Evolutionary conservation across 92 coral and sea anemone species (phyloP).

Genomic region (Isaurus tuberculatus): DNA sequence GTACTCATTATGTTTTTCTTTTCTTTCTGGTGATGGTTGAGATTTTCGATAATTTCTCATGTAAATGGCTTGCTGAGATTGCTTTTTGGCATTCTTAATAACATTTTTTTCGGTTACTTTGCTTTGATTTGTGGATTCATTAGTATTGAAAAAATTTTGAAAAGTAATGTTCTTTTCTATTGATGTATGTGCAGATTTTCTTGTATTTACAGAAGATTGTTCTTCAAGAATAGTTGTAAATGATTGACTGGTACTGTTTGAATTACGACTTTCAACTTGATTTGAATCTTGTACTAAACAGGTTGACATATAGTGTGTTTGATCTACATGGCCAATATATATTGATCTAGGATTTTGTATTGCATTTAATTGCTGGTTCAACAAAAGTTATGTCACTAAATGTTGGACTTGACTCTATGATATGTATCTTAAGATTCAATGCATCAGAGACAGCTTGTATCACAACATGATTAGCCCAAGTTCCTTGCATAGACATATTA

Average conservation of each 20-base stretch:
- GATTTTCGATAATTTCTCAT: slow-evolving; percentile 33
- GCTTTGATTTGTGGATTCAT: slow-evolving; percentile 26
- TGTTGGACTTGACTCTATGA: slow-evolving; percentile 42
- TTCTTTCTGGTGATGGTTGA: slow-evolving; percentile 26
- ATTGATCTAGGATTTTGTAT: slow-evolving; percentile 33
- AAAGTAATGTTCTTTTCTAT: slow-evolving; percentile 43
- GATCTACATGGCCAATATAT: slow-evolving; percentile 63
- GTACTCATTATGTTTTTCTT: slow-evolving; percentile 47
- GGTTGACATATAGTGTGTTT: slow-evolving; percentile 64
- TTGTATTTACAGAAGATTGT: slow-evolving; percentile 4
- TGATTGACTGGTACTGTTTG: background rate
- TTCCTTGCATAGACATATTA: slow-evolving; percentile 41
- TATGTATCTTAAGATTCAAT: slow-evolving; percentile 46
- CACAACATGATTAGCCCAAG: slow-evolving; percentile 39
- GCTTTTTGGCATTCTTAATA: slow-evolving; percentile 24
- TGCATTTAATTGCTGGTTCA: slow-evolving; percentile 36
- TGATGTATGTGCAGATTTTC: slow-evolving; percentile 14
- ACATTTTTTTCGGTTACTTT: slow-evolving; percentile 13
- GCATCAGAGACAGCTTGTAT: slow-evolving; percentile 62
- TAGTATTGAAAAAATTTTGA: slow-evolving; percentile 10
- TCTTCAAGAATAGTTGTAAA: background rate
- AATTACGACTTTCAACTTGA: background rate
- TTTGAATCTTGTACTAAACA: slow-evolving; percentile 4
- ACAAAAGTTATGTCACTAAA: slow-evolving; percentile 34
- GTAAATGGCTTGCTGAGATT: slow-evolving; percentile 22